Conservation (phyloP, 2,888 invertebrate genomes). For the Clepsis dumicolana region DNA sequence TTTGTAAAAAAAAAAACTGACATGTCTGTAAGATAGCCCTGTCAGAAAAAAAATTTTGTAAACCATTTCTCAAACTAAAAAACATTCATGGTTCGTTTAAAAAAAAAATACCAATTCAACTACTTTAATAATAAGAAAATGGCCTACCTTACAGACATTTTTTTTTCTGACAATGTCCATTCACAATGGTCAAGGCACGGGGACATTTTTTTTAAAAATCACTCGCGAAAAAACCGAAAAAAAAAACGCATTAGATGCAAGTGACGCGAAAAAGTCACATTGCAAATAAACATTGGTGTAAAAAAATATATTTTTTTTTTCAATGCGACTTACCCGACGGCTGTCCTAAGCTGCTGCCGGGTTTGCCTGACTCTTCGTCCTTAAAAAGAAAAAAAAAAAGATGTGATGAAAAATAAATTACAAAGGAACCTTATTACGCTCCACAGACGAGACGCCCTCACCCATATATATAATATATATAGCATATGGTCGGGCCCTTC, state of each 20-base stretch:
- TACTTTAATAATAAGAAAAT: slow-evolving; percentile 64
- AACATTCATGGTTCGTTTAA: slow-evolving; percentile 84
- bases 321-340: slow-evolving; percentile 81
- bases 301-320: slow-evolving; percentile 31
- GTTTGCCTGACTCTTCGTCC: slow-evolving; percentile 82
- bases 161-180: slow-evolving; percentile 74
- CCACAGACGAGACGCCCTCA: too few species aligned
- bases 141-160: slow-evolving; percentile 86
- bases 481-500: too few species aligned
- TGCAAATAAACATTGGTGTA: slow-evolving; percentile 78
- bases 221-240: slow-evolving; percentile 42
- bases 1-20: slow-evolving; percentile 54
- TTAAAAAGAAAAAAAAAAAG: slow-evolving; percentile 52
- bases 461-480: too few species aligned
- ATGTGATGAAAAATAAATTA: not conserved
- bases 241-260: slow-evolving; percentile 59
- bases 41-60: slow-evolving; percentile 47
- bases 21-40: slow-evolving; percentile 84
- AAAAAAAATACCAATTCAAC: slow-evolving; percentile 50
- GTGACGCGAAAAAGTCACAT: slow-evolving; percentile 80
- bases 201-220: slow-evolving; percentile 45
- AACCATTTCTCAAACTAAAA: slow-evolving; percentile 51
- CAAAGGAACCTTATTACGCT: too few species aligned
- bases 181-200: slow-evolving; percentile 70
- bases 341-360: slow-evolving; percentile 77